Evolutionary conservation across 2,113 vertebrate genomes (phyloP), one percentile per base, ranked within the genome.

Genomic region (Rhea americana): DNA sequence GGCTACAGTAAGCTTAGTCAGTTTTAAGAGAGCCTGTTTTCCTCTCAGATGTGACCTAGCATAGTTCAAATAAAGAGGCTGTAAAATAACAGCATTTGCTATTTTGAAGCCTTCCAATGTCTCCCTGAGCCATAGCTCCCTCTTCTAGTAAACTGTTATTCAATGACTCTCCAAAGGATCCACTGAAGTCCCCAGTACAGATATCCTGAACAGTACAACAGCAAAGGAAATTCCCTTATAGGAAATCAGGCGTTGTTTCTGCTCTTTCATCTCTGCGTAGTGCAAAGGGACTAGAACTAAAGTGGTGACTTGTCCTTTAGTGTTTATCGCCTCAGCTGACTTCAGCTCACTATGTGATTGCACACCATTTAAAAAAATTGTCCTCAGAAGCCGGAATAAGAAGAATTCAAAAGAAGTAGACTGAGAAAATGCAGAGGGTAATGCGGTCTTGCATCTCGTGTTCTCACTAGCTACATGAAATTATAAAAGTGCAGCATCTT

Each of bases 151-250:
- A 22, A 35, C 24, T 48, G 13, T 18, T 41, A 67, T 20, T 53
- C n/a, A 47, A 48, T 11, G 25, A n/a, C 12, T 63, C 72, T 50
- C 59, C 55, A 63, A 59, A 5, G 4, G 17, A 25, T 59, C n/a
- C 2, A 10, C 4, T 8, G 39, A 87, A 20, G n/a, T 37, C 47
- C 16, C 75, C 41, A 48, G 50, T 48, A 11, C 21, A 83, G 50
- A 9, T 7, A n/a, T 21, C 61, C 45, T 85, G 56, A 47, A 66
- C 37, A 35, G 15, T 10, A 76, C 9, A 81, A 26, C 26, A 67
- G 25, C 8, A 68, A 56, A 6, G 4, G 7, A 70, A 70, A 53
- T 2, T n/a, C 2, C 4, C 16, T 13, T 50, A 28, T 0, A 58
- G 62, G 43, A 74, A 82, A 19, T 22, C 18, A 30, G 53, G 2